Conservation (phyloP, 35 echinoderm and acorn worm species). For the Chiridota heheva region DNA sequence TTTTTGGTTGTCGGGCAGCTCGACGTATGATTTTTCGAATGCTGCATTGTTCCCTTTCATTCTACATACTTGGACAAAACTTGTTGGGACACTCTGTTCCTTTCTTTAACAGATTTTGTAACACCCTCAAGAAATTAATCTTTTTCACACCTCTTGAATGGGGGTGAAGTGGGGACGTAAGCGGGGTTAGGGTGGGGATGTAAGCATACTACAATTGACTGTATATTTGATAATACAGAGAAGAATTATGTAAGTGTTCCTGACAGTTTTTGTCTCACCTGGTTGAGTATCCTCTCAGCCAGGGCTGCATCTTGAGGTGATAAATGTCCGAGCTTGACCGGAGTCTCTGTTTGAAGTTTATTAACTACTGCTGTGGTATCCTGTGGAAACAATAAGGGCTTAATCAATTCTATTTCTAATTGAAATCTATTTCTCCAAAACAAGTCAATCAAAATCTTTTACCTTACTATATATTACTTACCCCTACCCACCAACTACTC, state of each 20-base stretch:
- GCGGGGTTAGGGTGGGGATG: not conserved
- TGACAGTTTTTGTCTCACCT: constrained; percentile 72
- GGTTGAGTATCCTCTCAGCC: constrained; percentile 81
- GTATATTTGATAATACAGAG: not conserved
- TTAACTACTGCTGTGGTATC: constrained; percentile 67
- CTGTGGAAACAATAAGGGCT: constrained; percentile 26
- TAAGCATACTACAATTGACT: not conserved
- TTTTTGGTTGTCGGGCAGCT: too few relatives aligned
- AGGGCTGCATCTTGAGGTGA: constrained; percentile 75
- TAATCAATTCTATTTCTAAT: not conserved
- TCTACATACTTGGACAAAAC: too few relatives aligned
- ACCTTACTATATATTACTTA: not conserved
- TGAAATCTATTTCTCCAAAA: not conserved
- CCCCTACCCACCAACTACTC: not conserved
- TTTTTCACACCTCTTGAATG: too few relatives aligned
- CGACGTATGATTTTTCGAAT: too few relatives aligned
- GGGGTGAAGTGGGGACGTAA: too few relatives aligned
- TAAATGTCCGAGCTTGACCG: constrained; percentile 73
- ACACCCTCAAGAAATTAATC: too few relatives aligned
- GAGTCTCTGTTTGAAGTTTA: constrained; percentile 84
- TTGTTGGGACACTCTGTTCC: too few relatives aligned
- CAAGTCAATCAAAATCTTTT: not conserved
- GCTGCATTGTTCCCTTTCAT: too few relatives aligned
- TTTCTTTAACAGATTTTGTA: too few relatives aligned
- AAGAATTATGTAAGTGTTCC: not conserved